Evolutionary conservation across 2,888 invertebrate species (phyloP), one percentile per base, ranked within the genome.

Genomic region (Netelia virgata): DNA sequence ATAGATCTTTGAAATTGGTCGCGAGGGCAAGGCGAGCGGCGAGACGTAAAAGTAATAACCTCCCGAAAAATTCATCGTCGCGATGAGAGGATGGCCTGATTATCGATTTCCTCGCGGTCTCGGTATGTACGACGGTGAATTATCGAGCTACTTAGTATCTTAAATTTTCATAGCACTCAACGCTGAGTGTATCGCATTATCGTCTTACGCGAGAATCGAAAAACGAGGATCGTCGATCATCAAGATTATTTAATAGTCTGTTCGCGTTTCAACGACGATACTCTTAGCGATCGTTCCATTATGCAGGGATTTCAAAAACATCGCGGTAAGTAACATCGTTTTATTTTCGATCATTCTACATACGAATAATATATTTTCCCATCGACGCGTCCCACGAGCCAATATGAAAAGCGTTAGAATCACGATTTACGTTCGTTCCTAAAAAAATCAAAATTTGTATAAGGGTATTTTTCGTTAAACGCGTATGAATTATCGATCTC

Each of bases 1-100:
- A 61, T 77, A 63, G 73, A 63, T 72, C 63, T 76, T 55, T 63
- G 55, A 53, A 76, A 73, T 84, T 63, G 20, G n/a, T 18, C 14
- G 14, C 28, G 20, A 6, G 20, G 20, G 28, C 3, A 63, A 14
- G 63, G 11, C 36, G 55, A 3, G 14, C 47, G 9, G 9, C 47
- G 47, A 47, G 55, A n/a, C n/a, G n/a, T n/a, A 55, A 18, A 55
- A 55, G n/a, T n/a, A 16, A 55, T n/a, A 14, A 16, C 6, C n/a
- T 18, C 16, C 16, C 2, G 2, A 55, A 55, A 5, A n/a, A 14
- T 55, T 16, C 55, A 6, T 5, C 14, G 55, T 50, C 1, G 28
- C 41, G 18, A 36, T 10, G 57, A 36, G 8, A 28, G 57, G 66
- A 14, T 47, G 23, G 41, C 36, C 69, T 69, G 63, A 61, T 78